Percentiles rank a stretch among this genome's conserved stretches.
Evolutionary conservation across 2,888 invertebrate species (phyloP).

Genomic region (Ceramica pisi): DNA sequence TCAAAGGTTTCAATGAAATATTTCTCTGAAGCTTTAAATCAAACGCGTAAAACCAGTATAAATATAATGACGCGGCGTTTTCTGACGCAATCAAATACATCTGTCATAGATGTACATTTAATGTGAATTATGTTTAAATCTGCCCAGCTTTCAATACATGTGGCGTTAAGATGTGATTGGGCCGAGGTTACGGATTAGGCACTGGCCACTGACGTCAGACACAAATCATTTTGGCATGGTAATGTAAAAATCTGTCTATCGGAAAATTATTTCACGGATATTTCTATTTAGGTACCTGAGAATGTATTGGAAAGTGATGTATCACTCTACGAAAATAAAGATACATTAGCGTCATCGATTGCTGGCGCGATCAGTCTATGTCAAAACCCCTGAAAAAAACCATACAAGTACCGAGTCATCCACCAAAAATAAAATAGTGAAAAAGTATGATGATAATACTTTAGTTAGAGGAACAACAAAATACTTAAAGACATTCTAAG

Average conservation of each 20-base stretch:
- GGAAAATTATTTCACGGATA: slow-evolving; percentile 43
- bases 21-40: slow-evolving; percentile 1
- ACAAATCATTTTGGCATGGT: slow-evolving; percentile 55
- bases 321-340: slow-evolving; percentile 35
- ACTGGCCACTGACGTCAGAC: slow-evolving; percentile 47
- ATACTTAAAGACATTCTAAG: slow-evolving; percentile 19
- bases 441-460: background rate
- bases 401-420: background rate
- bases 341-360: slow-evolving; percentile 33
- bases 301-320: slow-evolving; percentile 36
- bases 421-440: slow-evolving; percentile 11
- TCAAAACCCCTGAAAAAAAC: slow-evolving; percentile 16
- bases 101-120: slow-evolving; percentile 61
- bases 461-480: slow-evolving; percentile 6
- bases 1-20: background rate
- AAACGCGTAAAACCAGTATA: slow-evolving; percentile 10
- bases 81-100: slow-evolving; percentile 60
- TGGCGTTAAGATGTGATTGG: slow-evolving; percentile 59
- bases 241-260: slow-evolving; percentile 60
- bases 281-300: slow-evolving; percentile 38
- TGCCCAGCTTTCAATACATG: slow-evolving; percentile 58
- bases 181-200: slow-evolving; percentile 55
- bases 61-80: slow-evolving; percentile 35
- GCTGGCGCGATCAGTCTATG: slow-evolving; percentile 13
- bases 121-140: slow-evolving; percentile 62